A percentile compares a stretch with the other conserved stretches of the same genome.
These are phyloP conservation scores for Stegastes partitus DNA, from an alignment of 2,113 vertebrate genomes.

Conservation along the genomic window DNA sequence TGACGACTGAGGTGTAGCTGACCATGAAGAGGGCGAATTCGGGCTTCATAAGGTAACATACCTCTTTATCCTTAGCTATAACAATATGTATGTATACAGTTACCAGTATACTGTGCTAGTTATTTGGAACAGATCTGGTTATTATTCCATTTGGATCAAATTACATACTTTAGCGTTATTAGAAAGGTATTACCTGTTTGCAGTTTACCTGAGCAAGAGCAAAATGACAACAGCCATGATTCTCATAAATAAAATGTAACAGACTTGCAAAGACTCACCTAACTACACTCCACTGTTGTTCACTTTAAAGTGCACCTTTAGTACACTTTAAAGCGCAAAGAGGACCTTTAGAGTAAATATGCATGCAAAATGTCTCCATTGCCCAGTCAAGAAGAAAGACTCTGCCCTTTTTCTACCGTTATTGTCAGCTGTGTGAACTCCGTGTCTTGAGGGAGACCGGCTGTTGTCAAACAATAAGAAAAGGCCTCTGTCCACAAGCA, in stretches of 20 bases:
- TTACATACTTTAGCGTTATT: neutral
- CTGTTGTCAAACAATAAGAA: conserved; percentile 65
- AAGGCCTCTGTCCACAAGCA: conserved; percentile 60
- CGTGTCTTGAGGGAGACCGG: conserved; percentile 46
- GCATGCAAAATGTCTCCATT: conserved; percentile 36
- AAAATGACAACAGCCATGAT: neutral
- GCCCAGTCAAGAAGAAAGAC: conserved; percentile 10
- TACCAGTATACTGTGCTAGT: conserved; percentile 6
- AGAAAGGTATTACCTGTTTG: neutral
- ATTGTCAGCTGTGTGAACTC: conserved; percentile 46
- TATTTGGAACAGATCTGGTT: conserved; percentile 6
- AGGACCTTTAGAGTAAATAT: conserved; percentile 36
- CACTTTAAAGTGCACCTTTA: neutral
- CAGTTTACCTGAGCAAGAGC: conserved; percentile 18
- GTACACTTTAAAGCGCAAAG: conserved; percentile 37
- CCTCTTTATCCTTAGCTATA: conserved; percentile 43
- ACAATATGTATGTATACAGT: conserved; percentile 23
- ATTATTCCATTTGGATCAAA: conserved; percentile 4
- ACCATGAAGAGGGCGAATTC: conserved; percentile 29
- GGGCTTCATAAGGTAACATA: conserved; percentile 70
- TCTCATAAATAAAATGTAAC: neutral
- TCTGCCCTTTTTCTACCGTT: conserved; percentile 32
- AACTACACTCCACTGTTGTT: conserved; percentile 3
- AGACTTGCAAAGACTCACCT: conserved; percentile 12
- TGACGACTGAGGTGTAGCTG: conserved; percentile 63